Evolutionary conservation across 2,797 vertebrate species (phyloP).

Genomic region (Platalea minor): DNA sequence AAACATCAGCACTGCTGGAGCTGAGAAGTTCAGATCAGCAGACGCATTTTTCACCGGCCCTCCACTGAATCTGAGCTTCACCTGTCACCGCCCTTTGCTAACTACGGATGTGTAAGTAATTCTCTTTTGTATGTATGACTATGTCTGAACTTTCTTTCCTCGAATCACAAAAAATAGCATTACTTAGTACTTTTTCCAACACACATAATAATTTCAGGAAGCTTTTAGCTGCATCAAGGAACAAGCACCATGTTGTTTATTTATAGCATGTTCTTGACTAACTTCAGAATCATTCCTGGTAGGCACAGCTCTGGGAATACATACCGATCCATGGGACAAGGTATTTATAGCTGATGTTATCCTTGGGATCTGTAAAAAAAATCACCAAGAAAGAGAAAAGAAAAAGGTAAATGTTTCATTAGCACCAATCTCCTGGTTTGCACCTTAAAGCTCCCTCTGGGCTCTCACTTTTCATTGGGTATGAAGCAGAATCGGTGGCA

Average conservation of each 20-base stretch:
- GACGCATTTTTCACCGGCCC: not conserved
- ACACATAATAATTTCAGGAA: not conserved
- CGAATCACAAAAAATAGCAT: not conserved
- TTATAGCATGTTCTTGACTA: not conserved
- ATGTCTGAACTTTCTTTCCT: not conserved
- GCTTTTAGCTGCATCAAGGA: not conserved
- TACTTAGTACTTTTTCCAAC: not conserved
- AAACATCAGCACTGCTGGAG: not conserved
- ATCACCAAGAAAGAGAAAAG: not conserved
- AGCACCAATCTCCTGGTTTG: not conserved
- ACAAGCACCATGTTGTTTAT: not conserved
- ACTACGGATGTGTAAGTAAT: not conserved
- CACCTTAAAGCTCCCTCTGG: not conserved
- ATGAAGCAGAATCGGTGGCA: not conserved
- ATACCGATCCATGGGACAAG: slow-evolving; percentile 67
- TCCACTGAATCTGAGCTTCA: not conserved
- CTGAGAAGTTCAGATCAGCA: not conserved
- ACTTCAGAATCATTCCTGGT: not conserved
- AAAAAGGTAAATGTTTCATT: not conserved
- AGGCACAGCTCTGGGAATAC: slow-evolving; percentile 24
- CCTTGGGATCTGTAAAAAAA: slow-evolving; percentile 61
- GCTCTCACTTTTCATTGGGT: not conserved
- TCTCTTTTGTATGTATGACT: not conserved
- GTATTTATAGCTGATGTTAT: slow-evolving; percentile 48
- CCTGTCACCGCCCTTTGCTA: not conserved